Conservation (phyloP, 53 echinoderm and acorn worm species). For the Astropecten irregularis region DNA sequence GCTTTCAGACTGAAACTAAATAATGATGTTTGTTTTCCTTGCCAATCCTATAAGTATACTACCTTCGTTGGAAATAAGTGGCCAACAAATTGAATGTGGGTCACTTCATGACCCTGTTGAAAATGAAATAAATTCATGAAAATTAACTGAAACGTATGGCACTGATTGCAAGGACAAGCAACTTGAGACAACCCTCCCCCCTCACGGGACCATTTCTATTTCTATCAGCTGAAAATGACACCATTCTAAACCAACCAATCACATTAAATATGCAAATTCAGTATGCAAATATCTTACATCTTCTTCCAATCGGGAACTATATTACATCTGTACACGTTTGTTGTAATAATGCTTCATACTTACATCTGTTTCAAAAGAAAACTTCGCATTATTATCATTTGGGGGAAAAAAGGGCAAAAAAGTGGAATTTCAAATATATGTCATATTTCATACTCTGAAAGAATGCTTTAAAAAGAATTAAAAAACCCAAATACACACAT, state of each 20-base stretch:
- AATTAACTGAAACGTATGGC: too few species aligned
- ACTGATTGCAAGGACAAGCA: too few species aligned
- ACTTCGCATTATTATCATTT: background rate
- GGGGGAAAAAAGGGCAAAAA: slow-evolving; percentile 9
- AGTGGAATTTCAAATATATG: slow-evolving; percentile 1
- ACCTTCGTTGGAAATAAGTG: too few species aligned
- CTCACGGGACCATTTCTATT: background rate
- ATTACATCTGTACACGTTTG: slow-evolving; percentile 40
- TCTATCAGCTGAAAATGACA: slow-evolving; percentile 40
- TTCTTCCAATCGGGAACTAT: slow-evolving; percentile 35
- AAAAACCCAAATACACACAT: background rate
- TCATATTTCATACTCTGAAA: slow-evolving; percentile 14
- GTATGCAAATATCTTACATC: slow-evolving; percentile 57
- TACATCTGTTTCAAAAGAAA: slow-evolving; percentile 18
- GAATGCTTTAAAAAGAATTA: background rate
- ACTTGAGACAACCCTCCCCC: too few species aligned
- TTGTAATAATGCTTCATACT: slow-evolving; percentile 31
- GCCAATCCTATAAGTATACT: too few species aligned
- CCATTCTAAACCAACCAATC: slow-evolving; percentile 46
- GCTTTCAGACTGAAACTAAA: too few species aligned
- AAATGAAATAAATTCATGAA: too few species aligned
- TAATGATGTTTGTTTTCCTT: too few species aligned
- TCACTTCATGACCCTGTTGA: too few species aligned
- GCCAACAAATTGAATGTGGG: too few species aligned
- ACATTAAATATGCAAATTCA: slow-evolving; percentile 63